phyloP scores from a whole-genome alignment of 2,888 invertebrate species.

The Phytoseiulus persimilis region DNA sequence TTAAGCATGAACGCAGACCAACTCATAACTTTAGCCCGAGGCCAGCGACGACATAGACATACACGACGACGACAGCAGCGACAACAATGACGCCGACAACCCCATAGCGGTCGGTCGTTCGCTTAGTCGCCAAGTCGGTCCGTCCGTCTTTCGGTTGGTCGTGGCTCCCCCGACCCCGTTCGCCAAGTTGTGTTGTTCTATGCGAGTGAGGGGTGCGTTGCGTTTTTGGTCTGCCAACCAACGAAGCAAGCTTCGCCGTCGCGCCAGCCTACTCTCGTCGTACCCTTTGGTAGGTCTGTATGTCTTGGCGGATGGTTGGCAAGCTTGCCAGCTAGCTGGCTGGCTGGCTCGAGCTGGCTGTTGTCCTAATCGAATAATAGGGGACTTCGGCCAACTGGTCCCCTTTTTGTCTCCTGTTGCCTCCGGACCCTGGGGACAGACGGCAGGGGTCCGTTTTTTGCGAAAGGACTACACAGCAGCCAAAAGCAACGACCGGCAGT shows the following conservation, averaged over 20 bases:
- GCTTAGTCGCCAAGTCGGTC: neutral
- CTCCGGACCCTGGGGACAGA: neutral
- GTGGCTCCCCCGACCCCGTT: neutral
- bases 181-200: neutral
- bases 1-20: neutral
- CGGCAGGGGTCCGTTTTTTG: neutral
- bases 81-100: neutral
- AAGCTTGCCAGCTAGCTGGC: neutral
- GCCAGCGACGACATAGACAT: neutral
- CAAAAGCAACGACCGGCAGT: conserved; percentile 5
- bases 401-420: conserved; percentile 5
- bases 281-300: neutral
- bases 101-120: neutral
- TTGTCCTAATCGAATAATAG: conserved; percentile 38
- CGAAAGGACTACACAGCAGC: conserved; percentile 5
- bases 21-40: neutral
- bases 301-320: neutral
- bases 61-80: neutral
- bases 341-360: neutral
- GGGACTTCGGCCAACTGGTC: conserved; percentile 32
- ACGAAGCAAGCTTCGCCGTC: neutral
- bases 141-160: neutral
- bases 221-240: neutral
- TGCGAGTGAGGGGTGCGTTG: neutral
- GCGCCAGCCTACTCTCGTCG: neutral